Percentiles rank a stretch among this genome's conserved stretches.
Conservation (phyloP, 2,113 vertebrate genomes). For the Stigmatopora nigra region DNA sequence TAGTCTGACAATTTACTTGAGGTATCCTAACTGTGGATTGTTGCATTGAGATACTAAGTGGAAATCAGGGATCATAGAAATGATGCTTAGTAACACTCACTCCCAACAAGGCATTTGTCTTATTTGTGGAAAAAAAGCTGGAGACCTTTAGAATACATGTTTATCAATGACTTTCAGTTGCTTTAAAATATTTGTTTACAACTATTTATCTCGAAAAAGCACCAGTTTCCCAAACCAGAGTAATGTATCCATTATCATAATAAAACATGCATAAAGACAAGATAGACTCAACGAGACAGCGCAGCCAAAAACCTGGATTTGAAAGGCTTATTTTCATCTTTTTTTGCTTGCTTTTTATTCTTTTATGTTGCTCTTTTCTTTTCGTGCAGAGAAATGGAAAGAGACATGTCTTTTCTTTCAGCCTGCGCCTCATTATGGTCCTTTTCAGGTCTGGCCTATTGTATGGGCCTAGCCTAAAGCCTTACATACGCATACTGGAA, state of each 20-base stretch:
- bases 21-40: constrained; percentile 9
- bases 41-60: background rate
- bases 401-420: constrained; percentile 67
- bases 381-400: constrained; percentile 61
- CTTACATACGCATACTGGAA: constrained; percentile 39
- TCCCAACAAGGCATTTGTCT: constrained; percentile 21
- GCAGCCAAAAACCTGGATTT: constrained; percentile 63
- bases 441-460: constrained; percentile 67
- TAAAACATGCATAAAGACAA: constrained; percentile 66
- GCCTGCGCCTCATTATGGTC: constrained; percentile 63
- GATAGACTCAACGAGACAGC: constrained; percentile 70
- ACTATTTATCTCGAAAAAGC: constrained; percentile 38
- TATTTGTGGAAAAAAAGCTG: constrained; percentile 21
- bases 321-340: constrained; percentile 67
- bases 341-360: constrained; percentile 57
- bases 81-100: constrained; percentile 11
- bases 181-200: constrained; percentile 26
- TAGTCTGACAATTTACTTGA: constrained; percentile 1
- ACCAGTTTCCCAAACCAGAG: constrained; percentile 47
- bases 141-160: constrained; percentile 12
- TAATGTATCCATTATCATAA: constrained; percentile 70
- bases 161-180: constrained; percentile 55
- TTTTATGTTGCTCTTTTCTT: constrained; percentile 65
- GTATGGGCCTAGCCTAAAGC: constrained; percentile 51
- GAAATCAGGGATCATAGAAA: background rate